Evolutionary conservation across 2,113 vertebrate genomes (phyloP), one percentile per base, ranked within the genome.

Genomic region (Diphyllodes magnificus): DNA sequence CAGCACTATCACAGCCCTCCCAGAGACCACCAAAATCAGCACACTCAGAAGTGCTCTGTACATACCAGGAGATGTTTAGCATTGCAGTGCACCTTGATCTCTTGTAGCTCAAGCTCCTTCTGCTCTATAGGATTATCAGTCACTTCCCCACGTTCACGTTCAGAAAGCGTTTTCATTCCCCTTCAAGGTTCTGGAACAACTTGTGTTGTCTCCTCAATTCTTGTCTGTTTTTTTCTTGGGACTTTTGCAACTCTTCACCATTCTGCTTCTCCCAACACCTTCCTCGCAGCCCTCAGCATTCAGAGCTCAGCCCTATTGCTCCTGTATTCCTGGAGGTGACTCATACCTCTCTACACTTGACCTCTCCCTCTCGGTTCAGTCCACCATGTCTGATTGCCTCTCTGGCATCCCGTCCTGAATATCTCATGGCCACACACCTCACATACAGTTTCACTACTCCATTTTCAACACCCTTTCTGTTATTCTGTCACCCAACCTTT

Each of bases 111-210:
- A 25, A 63, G n/a, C 28, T 88, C 30, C 59, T 75, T 44, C n/a
- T 73, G 33, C 54, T 90, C 42, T 40, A 69, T 22, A 40, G 63
- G 39, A 21, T 45, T 57, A 61, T 61, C 54, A 60, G n/a, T 31
- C 20, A 25, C 28, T 40, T 77, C 21, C 42, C 50, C 16, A 63
- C 0, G 0, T 37, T 82, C 61, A 83, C 0, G 0, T 35, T 81
- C 47, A 54, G 65, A 49, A 83, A 49, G 14, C 30, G 51, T 59
- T 86, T 90, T 77, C n/a, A 60, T 40, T 90, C 31, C 24, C 31
- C 40, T 84, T 92, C 28, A 33, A 23, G 18, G 28, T 54, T 76
- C 40, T 50, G 10, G 60, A 15, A 30, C 37, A 13, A 49, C 10
- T 68, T 60, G 11, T 9, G 14, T 19, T 75, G 25, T 24, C 27